Conservation (phyloP, 2,797 vertebrate species). For the Sebastes reedi region DNA sequence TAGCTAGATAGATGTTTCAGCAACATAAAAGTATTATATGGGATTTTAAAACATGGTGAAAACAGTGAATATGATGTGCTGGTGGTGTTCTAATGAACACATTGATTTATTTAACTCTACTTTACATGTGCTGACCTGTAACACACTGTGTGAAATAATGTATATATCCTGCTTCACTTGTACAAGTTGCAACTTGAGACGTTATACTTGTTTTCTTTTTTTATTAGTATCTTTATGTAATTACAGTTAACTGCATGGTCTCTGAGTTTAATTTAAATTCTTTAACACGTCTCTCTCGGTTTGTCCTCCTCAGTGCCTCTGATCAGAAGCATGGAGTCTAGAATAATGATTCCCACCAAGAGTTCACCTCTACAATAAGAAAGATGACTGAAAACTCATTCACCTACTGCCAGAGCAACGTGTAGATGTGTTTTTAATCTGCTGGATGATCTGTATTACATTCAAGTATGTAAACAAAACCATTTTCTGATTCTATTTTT, state of each 20-base stretch:
- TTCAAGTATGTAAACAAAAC: slow-evolving; percentile 8
- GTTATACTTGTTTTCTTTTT: too few species aligned
- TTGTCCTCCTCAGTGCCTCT: slow-evolving; percentile 87
- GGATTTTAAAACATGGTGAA: neutral
- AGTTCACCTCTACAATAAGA: slow-evolving; percentile 89
- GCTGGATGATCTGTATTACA: slow-evolving; percentile 6
- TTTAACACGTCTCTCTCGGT: slow-evolving; percentile 26
- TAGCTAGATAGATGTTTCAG: neutral
- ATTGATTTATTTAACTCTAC: neutral
- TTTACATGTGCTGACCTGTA: neutral
- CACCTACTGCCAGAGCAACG: neutral
- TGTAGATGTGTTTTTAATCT: neutral
- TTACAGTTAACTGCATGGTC: rapidly evolving
- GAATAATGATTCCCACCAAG: slow-evolving; percentile 95
- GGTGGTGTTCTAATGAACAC: neutral
- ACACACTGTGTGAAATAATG: neutral
- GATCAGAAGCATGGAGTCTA: slow-evolving; percentile 92
- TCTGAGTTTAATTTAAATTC: neutral
- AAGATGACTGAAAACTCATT: neutral
- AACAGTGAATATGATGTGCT: neutral
- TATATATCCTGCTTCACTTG: neutral
- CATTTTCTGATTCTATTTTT: neutral
- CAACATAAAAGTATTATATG: neutral
- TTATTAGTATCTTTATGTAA: neutral
- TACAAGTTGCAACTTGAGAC: neutral